Evolutionary conservation across 2,113 vertebrate species (phyloP), one percentile per base, ranked within the genome.

Genomic region (Nesoenas mayeri): DNA sequence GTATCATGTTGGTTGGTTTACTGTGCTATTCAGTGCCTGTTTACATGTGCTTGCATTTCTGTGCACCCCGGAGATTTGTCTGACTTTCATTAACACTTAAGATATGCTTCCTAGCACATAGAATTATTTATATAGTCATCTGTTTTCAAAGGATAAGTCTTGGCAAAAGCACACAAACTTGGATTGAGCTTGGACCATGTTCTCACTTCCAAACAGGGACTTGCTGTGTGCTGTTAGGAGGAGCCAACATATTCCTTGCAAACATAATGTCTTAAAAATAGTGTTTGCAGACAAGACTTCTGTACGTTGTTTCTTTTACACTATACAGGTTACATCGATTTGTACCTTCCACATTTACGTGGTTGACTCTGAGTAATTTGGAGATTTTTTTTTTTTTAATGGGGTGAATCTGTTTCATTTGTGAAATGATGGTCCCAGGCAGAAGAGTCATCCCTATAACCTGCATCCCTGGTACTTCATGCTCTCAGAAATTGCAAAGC

Each of bases 301-400:
- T 79, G 3, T 28, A 25, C 44, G 9, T 69, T 69, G 16, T 53
- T 91, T 74, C 58, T 74, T 88, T 84, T 42, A n/a, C 12, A 7
- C 14, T 89, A 9, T 13, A n/a, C 31, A 12, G 6, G 4, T 64
- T 69, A 44, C 4, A 0, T 36, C 26, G 14, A 32, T 42, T 44
- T 84, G 5, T n/a, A 13, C 11, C 24, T 61, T 79, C 11, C 2
- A 8, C 1, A 0, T 31, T 79, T 58, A 66, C 47, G 10, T 22
- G 16, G 31, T 26, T 1, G 1, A 9, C 51, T 64, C 53, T 0
- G 0, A 64, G 48, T 25, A 56, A 44, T 51, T 60, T 3, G 0
- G 28, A 62, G 22, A 22, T 5, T 13, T 5, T 13, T 36, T 47
- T 36, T 47, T 65, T 65, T 15, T n/a, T 16, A 6, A 50, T 1